These are phyloP conservation scores for Mustelus asterias DNA, from an alignment of 2,113 vertebrate species.

Conservation along the genomic window DNA sequence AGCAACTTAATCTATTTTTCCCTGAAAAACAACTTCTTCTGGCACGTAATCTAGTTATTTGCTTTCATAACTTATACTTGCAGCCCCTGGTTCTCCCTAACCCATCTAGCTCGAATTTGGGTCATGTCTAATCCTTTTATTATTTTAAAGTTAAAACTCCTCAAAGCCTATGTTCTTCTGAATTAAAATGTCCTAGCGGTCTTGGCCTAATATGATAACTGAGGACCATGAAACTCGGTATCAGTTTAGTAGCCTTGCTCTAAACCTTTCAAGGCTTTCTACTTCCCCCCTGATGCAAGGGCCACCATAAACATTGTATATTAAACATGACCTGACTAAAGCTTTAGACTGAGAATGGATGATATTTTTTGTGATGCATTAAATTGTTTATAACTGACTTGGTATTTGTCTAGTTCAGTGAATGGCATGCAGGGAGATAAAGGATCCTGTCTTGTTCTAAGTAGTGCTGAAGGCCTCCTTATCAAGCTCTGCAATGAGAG, in stretches of 20 bases:
- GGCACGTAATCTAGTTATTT: neutral
- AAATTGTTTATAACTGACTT: neutral
- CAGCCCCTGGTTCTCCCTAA: neutral
- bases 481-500: neutral
- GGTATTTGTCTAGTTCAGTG: neutral
- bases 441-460: neutral
- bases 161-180: neutral
- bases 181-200: neutral
- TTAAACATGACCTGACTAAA: neutral
- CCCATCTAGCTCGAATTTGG: neutral
- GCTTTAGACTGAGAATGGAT: neutral
- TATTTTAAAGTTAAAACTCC: slow-evolving; percentile 7
- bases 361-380: neutral
- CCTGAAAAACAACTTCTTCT: neutral
- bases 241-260: neutral
- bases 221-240: neutral
- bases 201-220: neutral
- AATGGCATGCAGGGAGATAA: neutral
- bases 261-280: neutral
- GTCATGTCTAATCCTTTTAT: neutral
- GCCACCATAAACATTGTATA: neutral
- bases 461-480: neutral
- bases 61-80: slow-evolving; percentile 3
- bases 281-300: neutral
- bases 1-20: neutral